Conservation (phyloP, 2,888 invertebrate species). For the Onchidella celtica region DNA sequence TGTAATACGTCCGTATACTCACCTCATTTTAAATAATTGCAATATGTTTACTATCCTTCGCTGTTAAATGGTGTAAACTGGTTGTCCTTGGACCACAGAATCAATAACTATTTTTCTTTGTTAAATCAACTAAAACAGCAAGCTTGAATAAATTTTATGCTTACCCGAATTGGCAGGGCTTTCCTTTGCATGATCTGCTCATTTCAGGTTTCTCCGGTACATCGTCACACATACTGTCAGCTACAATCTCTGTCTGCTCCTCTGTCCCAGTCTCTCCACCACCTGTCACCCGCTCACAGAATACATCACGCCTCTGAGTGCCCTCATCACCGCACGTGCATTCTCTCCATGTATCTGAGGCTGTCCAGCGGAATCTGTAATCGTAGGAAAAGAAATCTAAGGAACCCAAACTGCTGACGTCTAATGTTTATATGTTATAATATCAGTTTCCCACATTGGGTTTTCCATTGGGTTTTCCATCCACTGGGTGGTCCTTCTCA, state of each 20-base stretch:
- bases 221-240: neutral
- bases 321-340: conserved; percentile 33
- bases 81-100: neutral
- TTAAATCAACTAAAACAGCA: too few species aligned
- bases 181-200: conserved; percentile 35
- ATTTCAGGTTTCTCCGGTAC: conserved; percentile 17
- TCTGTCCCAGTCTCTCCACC: neutral
- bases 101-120: too few species aligned
- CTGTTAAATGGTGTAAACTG: too few species aligned
- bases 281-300: conserved; percentile 25
- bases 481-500: too few species aligned
- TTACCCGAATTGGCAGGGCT: conserved; percentile 28
- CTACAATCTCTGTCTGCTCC: neutral
- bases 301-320: conserved; percentile 10
- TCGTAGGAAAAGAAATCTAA: neutral
- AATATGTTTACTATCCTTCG: too few species aligned
- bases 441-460: too few species aligned
- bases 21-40: too few species aligned
- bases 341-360: conserved; percentile 21
- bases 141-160: too few species aligned
- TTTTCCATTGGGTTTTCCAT: too few species aligned
- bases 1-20: too few species aligned
- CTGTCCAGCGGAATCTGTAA: conserved; percentile 24
- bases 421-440: too few species aligned
- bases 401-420: too few species aligned